Conservation (phyloP, 2,888 invertebrate genomes). For the Pheosia gnoma region DNA sequence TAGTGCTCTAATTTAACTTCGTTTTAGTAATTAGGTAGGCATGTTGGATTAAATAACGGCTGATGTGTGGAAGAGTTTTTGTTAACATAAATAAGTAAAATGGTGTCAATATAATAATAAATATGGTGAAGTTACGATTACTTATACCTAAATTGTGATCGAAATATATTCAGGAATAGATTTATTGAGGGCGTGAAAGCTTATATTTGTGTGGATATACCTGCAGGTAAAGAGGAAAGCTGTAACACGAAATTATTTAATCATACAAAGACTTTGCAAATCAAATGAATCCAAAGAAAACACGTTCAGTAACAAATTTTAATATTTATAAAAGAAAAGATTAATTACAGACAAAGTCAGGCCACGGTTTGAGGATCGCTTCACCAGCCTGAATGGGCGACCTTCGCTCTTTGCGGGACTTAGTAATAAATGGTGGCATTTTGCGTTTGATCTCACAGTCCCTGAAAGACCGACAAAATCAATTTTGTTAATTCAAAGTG, state of each 20-base stretch:
- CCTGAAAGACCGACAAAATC: neutral
- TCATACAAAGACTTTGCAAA: neutral
- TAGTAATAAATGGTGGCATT: neutral
- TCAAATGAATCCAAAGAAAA: neutral
- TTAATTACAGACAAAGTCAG: neutral
- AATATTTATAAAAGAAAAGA: constrained; percentile 1
- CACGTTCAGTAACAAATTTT: neutral
- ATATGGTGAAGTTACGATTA: too few species aligned
- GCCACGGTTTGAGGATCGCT: neutral
- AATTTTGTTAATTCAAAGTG: neutral
- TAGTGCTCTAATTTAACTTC: neutral
- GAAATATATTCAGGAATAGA: too few species aligned
- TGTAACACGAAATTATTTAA: neutral
- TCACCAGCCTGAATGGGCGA: neutral
- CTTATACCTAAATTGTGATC: too few species aligned
- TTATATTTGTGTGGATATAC: too few species aligned
- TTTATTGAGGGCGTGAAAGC: too few species aligned
- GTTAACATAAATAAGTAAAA: too few species aligned
- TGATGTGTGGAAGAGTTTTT: too few species aligned
- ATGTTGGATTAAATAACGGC: neutral
- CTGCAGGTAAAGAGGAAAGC: too few species aligned
- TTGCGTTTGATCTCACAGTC: neutral
- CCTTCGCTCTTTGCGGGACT: constrained; percentile 2
- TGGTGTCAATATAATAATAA: too few species aligned
- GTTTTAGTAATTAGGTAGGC: neutral